Percentiles rank a stretch among this genome's conserved stretches.
Evolutionary conservation across 2,113 vertebrate species (phyloP).

Genomic region (Chauna torquata): DNA sequence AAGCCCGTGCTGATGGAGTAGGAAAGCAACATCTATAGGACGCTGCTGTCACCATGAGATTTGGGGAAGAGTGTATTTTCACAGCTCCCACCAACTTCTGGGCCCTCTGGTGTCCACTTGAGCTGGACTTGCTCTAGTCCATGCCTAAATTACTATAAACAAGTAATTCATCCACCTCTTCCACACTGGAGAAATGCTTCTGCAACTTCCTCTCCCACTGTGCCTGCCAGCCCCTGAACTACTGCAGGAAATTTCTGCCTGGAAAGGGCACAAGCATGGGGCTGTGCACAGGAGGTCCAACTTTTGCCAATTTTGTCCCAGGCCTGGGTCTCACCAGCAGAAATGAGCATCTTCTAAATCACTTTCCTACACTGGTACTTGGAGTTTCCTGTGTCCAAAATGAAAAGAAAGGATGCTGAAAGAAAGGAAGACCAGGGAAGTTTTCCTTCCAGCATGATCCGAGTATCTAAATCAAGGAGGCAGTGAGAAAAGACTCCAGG

Average conservation of each 20-base stretch:
- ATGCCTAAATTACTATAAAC: neutral
- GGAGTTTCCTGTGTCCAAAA: neutral
- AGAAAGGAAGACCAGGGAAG: neutral
- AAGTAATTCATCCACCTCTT: neutral
- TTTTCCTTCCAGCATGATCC: neutral
- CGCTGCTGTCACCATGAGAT: neutral
- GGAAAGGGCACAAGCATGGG: neutral
- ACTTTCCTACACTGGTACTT: neutral
- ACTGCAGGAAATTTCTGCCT: neutral
- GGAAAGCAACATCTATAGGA: neutral
- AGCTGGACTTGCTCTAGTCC: neutral
- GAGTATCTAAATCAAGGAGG: neutral
- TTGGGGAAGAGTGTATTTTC: neutral
- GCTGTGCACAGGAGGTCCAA: neutral
- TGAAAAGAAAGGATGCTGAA: neutral
- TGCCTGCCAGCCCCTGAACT: neutral
- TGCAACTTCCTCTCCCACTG: neutral
- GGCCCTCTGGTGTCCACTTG: rapidly evolving
- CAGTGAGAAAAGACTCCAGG: neutral
- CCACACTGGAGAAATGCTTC: neutral
- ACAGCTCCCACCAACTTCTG: neutral
- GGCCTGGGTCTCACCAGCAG: neutral
- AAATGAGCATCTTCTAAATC: neutral
- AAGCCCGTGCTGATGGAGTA: neutral
- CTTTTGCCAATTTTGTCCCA: neutral